Conservation (phyloP, 2,113 vertebrate species). For the zebrafish (Danio rerio) region DNA sequence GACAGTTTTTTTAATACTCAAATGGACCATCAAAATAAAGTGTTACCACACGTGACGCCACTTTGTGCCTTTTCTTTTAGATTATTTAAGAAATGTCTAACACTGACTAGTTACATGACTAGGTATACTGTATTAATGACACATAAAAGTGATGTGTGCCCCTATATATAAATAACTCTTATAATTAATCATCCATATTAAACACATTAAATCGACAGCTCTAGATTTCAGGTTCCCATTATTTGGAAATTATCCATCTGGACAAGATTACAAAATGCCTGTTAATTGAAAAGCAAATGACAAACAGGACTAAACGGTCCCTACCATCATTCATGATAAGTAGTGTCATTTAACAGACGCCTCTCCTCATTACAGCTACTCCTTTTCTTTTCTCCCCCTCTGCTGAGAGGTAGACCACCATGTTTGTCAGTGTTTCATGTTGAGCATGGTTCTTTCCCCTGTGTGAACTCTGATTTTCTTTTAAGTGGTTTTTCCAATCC, state of each 20-base stretch:
- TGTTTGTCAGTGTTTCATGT: slow-evolving; percentile 29
- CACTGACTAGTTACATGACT: no score
- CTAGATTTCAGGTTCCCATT: slow-evolving; percentile 13
- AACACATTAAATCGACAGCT: slow-evolving; percentile 6
- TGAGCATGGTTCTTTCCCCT: slow-evolving; percentile 16
- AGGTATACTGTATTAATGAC: no score
- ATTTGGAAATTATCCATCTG: slow-evolving; percentile 1
- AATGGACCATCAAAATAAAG: no score
- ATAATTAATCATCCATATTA: not conserved
- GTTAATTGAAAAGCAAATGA: slow-evolving; percentile 25
- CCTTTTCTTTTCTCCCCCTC: not conserved
- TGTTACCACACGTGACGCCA: no score
- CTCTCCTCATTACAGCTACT: not conserved
- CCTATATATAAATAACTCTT: not conserved
- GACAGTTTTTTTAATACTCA: no score
- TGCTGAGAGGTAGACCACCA: slow-evolving; percentile 32
- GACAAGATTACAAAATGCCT: not conserved
- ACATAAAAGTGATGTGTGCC: no score
- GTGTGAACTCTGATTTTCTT: slow-evolving; percentile 45
- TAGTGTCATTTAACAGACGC: slow-evolving; percentile 5
- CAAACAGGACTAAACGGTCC: not conserved
- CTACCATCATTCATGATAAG: slow-evolving; percentile 25
- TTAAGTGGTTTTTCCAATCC: slow-evolving; percentile 33
- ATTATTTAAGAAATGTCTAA: no score
- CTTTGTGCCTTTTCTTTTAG: no score